Conservation (phyloP, 2,888 invertebrate species). For the Callosobruchus maculatus region DNA sequence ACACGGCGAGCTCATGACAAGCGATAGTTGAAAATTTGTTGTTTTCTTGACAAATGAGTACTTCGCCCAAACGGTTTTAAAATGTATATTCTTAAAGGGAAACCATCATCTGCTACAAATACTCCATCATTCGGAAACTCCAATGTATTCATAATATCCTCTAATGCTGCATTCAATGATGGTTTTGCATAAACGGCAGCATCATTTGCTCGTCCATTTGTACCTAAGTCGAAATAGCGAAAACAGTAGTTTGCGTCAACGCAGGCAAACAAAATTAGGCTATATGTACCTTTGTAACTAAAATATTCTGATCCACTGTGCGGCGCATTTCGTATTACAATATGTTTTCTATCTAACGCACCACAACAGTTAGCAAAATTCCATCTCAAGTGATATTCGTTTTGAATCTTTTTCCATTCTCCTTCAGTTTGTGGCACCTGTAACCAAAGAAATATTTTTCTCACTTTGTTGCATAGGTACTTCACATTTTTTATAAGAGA, state of each 20-base stretch:
- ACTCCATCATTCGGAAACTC: neutral
- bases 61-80: neutral
- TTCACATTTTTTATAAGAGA: too few species aligned
- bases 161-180: conserved; percentile 13
- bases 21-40: conserved; percentile 1
- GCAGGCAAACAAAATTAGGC: conserved; percentile 20
- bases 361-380: conserved; percentile 11
- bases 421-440: conserved; percentile 7
- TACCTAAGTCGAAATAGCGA: conserved; percentile 16
- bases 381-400: conserved; percentile 7
- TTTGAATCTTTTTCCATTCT: conserved; percentile 8
- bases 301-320: conserved; percentile 20
- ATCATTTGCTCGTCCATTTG: conserved; percentile 22
- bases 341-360: conserved; percentile 12
- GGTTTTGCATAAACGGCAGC: conserved; percentile 20
- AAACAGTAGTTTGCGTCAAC: conserved; percentile 21
- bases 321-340: conserved; percentile 11
- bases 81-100: neutral
- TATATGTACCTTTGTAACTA: conserved; percentile 20
- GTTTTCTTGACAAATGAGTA: neutral
- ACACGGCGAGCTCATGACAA: neutral
- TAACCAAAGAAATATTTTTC: conserved; percentile 2
- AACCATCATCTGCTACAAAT: conserved; percentile 2
- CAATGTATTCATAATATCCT: neutral
- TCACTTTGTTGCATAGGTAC: too few species aligned